phyloP scores from a whole-genome alignment of 2,888 invertebrate species.

The Ennomos erosarius region DNA sequence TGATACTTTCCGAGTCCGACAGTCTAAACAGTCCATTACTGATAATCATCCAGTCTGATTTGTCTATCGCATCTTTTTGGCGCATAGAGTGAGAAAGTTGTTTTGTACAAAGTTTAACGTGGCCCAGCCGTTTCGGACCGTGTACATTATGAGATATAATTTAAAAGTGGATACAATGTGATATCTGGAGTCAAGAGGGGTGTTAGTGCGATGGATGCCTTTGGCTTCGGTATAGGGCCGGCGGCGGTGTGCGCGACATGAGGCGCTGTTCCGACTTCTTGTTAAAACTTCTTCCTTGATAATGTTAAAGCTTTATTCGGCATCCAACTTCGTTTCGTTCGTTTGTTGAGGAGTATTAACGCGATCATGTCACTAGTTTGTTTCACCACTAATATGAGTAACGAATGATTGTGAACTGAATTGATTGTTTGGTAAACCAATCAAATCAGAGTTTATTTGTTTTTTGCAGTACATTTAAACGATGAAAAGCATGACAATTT shows the following conservation, averaged over 20 bases:
- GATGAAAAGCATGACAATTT: no score
- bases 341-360: background rate
- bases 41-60: no score
- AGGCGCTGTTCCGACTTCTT: slow-evolving; percentile 47
- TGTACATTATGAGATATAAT: slow-evolving; percentile 22
- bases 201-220: slow-evolving; percentile 74
- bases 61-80: no score
- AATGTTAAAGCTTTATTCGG: slow-evolving; percentile 2
- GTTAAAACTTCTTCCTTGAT: slow-evolving; percentile 53
- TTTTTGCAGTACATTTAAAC: no score
- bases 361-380: slow-evolving; percentile 11
- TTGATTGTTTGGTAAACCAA: no score
- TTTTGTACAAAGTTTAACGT: slow-evolving; percentile 27
- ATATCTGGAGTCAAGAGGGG: slow-evolving; percentile 41
- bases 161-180: slow-evolving; percentile 20
- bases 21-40: no score
- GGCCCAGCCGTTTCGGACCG: slow-evolving; percentile 23
- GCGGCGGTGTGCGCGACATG: slow-evolving; percentile 61
- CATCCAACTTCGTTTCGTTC: slow-evolving; percentile 1
- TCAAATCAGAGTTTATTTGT: no score
- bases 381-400: slow-evolving; percentile 35
- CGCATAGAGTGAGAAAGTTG: background rate
- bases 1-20: no score
- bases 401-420: background rate
- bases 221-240: slow-evolving; percentile 77